phyloP scores from a whole-genome alignment of 2,888 invertebrate genomes.

The Arctia plantaginis region DNA sequence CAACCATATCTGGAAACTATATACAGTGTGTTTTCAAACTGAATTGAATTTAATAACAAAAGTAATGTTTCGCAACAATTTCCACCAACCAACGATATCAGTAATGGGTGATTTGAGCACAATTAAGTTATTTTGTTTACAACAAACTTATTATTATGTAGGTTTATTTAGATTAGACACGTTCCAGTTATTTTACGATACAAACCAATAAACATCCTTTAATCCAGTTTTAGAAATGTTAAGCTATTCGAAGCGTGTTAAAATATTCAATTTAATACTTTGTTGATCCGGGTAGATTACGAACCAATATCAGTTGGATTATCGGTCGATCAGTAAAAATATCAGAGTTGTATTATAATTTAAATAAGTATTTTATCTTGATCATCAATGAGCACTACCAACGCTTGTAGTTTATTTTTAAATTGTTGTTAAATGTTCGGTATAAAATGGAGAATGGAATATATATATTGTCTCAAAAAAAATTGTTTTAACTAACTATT shows the following conservation, averaged over 20 bases:
- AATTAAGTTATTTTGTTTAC: not conserved
- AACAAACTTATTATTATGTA: not conserved
- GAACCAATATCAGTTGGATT: conserved; percentile 47
- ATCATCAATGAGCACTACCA: not conserved
- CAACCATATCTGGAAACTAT: not conserved
- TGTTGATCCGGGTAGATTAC: conserved; percentile 41
- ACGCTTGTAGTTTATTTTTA: not conserved
- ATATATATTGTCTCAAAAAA: no score
- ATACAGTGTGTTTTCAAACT: not conserved
- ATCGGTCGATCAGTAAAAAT: no score
- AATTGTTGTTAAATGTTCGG: not conserved
- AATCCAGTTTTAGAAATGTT: not conserved
- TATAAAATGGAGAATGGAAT: no score
- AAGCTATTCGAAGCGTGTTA: not conserved
- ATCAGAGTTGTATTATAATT: conserved; percentile 17
- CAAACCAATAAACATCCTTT: not conserved
- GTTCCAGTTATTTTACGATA: not conserved
- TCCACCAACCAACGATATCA: not conserved
- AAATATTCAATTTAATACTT: conserved; percentile 29
- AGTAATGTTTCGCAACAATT: not conserved
- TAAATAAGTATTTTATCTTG: not conserved
- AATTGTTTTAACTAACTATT: not conserved
- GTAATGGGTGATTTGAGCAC: not conserved
- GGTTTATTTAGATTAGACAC: not conserved
- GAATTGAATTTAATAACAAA: not conserved